Percentiles rank a stretch among this genome's conserved stretches.
These are phyloP conservation scores for Pangasianodon gigas DNA, from an alignment of 2,113 vertebrate species.

Conservation along the genomic window DNA sequence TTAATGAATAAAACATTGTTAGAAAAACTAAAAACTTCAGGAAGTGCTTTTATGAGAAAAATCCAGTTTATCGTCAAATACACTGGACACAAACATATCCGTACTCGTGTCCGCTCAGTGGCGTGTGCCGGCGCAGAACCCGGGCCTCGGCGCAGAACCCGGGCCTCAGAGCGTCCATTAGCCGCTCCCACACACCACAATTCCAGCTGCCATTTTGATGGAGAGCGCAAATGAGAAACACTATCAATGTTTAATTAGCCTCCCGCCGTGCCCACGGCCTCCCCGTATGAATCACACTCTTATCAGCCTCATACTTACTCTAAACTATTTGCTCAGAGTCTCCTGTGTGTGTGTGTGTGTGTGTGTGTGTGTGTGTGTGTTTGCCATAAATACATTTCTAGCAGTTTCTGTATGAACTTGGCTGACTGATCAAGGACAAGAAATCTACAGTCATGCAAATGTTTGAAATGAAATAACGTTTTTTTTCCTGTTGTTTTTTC, in stretches of 20 bases:
- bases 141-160: slow-evolving; percentile 63
- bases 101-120: not conserved
- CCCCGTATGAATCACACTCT: slow-evolving; percentile 47
- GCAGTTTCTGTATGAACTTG: not conserved
- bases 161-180: slow-evolving; percentile 88
- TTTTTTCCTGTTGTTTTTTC: too few relatives aligned
- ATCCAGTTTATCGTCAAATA: not conserved
- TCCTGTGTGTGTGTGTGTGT: slow-evolving; percentile 13
- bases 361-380: slow-evolving; percentile 29
- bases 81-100: not conserved
- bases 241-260: slow-evolving; percentile 94
- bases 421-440: too few relatives aligned
- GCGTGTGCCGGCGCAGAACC: not conserved
- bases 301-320: slow-evolving; percentile 35
- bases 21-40: too few relatives aligned
- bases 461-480: too few relatives aligned
- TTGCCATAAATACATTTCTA: not conserved
- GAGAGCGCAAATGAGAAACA: slow-evolving; percentile 87
- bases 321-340: not conserved
- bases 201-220: slow-evolving; percentile 96
- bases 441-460: too few relatives aligned
- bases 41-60: not conserved
- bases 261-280: slow-evolving; percentile 1
- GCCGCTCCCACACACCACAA: slow-evolving; percentile 92
- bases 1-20: not conserved